Conservation (phyloP, 2,888 invertebrate species). For the Acronicta psi region DNA sequence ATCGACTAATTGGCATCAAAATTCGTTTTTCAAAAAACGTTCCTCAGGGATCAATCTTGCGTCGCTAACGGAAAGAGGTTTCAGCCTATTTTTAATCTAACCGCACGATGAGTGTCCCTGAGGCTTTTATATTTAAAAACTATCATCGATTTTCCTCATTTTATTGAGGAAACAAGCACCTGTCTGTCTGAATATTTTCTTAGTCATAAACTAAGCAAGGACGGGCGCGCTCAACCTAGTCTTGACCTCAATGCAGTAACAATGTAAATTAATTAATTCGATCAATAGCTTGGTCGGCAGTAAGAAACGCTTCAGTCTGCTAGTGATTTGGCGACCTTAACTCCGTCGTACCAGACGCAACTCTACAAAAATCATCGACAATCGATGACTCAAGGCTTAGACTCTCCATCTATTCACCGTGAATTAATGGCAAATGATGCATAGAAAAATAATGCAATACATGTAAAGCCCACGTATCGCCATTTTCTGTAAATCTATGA, state of each 20-base stretch:
- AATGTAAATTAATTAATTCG: conserved; percentile 36
- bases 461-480: no score
- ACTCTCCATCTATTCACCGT: no score
- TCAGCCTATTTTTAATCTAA: no score
- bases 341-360: conserved; percentile 6
- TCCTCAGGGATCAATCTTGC: no score
- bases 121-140: conserved; percentile 5
- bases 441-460: no score
- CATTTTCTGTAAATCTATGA: no score
- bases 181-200: conserved; percentile 19
- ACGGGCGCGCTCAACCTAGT: conserved; percentile 48
- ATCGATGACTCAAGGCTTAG: no score
- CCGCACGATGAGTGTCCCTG: no score
- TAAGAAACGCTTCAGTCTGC: conserved; percentile 8
- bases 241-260: conserved; percentile 45
- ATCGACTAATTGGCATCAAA: no score
- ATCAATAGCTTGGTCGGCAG: conserved; percentile 22
- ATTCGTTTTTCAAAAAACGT: no score
- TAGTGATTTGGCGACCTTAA: neutral
- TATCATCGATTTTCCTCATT: conserved; percentile 7
- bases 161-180: conserved; percentile 11
- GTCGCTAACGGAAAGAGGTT: no score
- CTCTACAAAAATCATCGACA: neutral
- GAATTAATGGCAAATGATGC: no score
- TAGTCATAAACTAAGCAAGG: conserved; percentile 43